Evolutionary conservation across 2,888 invertebrate genomes (phyloP).

Genomic region (Lepidonotus clava): DNA sequence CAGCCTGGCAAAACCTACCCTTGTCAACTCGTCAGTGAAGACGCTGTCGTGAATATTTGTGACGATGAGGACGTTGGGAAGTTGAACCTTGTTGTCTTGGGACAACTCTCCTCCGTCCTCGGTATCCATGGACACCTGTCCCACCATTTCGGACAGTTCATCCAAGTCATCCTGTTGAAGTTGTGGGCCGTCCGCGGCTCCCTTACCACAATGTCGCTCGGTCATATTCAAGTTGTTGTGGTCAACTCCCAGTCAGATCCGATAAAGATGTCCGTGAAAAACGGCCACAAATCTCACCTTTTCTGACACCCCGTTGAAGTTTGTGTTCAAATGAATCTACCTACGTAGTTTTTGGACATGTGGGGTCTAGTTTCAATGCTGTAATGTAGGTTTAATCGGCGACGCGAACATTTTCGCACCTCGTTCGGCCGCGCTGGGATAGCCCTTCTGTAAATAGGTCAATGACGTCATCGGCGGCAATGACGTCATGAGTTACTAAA

Average conservation of each 20-base stretch:
- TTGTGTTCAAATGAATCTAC: neutral
- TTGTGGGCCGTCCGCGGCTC: neutral
- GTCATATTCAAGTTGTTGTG: neutral
- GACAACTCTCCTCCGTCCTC: neutral
- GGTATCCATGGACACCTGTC: constrained; percentile 28
- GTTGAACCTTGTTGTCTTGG: neutral
- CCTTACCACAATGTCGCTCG: neutral
- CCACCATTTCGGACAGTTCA: neutral
- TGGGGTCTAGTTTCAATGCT: neutral
- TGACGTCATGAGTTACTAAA: neutral
- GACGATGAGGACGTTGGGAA: constrained; percentile 36
- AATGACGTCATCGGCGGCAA: neutral
- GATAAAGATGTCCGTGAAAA: too few species aligned
- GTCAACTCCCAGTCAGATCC: too few species aligned
- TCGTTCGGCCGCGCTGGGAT: neutral
- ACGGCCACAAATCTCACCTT: neutral
- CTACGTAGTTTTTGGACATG: neutral
- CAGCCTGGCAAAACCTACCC: constrained; percentile 9
- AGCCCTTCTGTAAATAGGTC: neutral
- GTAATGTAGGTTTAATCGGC: neutral
- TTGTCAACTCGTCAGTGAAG: constrained; percentile 2
- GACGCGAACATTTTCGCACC: neutral
- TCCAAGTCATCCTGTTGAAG: constrained; percentile 9
- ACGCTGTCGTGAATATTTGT: constrained; percentile 45
- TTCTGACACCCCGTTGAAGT: neutral